Base-by-base conservation (phyloP, 2,797 vertebrate species). In the Enoplosus armatus region DNA sequence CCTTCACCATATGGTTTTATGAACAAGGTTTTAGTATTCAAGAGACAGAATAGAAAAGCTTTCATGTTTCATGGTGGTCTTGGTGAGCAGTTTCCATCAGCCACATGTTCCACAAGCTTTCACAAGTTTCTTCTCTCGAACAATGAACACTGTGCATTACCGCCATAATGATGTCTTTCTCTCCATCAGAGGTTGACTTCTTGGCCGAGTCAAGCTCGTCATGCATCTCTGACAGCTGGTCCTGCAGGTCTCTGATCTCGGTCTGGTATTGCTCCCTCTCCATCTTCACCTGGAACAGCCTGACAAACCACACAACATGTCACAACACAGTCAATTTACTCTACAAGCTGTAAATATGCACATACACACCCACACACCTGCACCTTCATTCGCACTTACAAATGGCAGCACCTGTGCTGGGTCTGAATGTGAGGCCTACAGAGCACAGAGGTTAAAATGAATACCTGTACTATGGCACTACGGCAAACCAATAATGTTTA, bases 141-240 rank as follows among this genome's bases (percentile, higher is more conserved):
- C 64, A 80, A 31, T 41, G 37, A 81, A 65, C 35, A 47, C n/a
- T 56, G 47, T 41, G 47, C 43, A 74, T 95, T 88, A 99, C 98
- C 96, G 96, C 95, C 73, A 98, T 92, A 27, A 99, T 93, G 72
- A 94, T 85, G 47, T 97, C 96, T 70, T 94, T 98, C 87, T 99
- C 97, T 51, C 91, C 95, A 72, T 97, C 97, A 37, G 72, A 66
- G 12, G 87, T 83, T 0, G 94, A 90, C 45, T 86, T 95, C 87
- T 99, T 99, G 60, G 98, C 97, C 0, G 89, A 90, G 89, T 99
- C 98, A 26, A 99, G 92, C 86, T 99, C 98, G 27, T 99, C 98
- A 0, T 99, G 98, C 98, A 99, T 99, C 92, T 99, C 98, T 0
- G 98, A 99, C 68, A 99, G 96, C 91, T 99, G 98, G 79, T 99